Evolutionary conservation across 2,113 vertebrate genomes (phyloP).

Genomic region (Festucalex cinctus): DNA sequence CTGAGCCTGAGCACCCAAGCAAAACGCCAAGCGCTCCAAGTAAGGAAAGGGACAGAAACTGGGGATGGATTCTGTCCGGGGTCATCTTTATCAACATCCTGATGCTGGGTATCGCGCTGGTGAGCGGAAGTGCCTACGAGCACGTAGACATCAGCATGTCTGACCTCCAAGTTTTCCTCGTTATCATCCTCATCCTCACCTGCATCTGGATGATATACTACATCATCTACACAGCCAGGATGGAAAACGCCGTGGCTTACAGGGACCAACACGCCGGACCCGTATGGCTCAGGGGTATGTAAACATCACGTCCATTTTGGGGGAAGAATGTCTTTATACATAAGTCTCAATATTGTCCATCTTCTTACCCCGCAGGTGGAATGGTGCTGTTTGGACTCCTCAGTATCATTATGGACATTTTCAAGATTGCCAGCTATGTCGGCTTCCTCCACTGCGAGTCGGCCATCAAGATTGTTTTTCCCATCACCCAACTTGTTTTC

Average conservation of each 20-base stretch:
- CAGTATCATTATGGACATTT: slow-evolving; percentile 88
- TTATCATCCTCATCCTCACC: slow-evolving; percentile 78
- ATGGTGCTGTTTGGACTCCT: slow-evolving; percentile 87
- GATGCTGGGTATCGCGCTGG: slow-evolving; percentile 81
- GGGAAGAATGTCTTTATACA: background rate
- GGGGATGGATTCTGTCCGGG: slow-evolving; percentile 83
- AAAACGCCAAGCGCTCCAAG: background rate
- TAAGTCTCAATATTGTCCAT: background rate
- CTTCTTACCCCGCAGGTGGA: slow-evolving; percentile 73
- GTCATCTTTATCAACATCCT: slow-evolving; percentile 81
- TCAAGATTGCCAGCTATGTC: slow-evolving; percentile 86
- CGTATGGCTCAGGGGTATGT: slow-evolving; percentile 89
- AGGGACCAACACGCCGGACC: slow-evolving; percentile 87
- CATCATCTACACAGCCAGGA: slow-evolving; percentile 59
- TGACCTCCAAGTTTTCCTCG: slow-evolving; percentile 81
- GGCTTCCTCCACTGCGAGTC: slow-evolving; percentile 84
- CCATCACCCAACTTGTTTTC: slow-evolving; percentile 85
- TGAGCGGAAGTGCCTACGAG: slow-evolving; percentile 79
- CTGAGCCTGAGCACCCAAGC: slow-evolving; percentile 23
- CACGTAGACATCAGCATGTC: slow-evolving; percentile 64
- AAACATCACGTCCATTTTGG: background rate
- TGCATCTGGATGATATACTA: slow-evolving; percentile 87
- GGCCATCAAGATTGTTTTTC: slow-evolving; percentile 83
- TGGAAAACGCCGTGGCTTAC: slow-evolving; percentile 70
- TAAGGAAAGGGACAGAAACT: slow-evolving; percentile 62